phyloP scores from a whole-genome alignment of 1,140 invertebrate genomes.

The Propsilocerus akamusi region DNA sequence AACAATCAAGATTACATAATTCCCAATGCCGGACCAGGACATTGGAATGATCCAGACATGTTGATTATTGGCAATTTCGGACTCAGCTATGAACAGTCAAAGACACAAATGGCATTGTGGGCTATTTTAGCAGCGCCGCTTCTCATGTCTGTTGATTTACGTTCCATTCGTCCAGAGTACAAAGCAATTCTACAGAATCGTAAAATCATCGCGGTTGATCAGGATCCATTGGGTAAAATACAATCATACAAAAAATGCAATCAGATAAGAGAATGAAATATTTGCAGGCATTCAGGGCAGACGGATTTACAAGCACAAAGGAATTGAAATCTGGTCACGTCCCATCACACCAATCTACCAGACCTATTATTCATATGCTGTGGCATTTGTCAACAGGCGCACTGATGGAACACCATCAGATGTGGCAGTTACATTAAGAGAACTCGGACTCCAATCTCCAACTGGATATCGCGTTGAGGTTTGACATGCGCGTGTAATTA shows the following conservation, averaged over 20 bases:
- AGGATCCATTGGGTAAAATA: slow-evolving; percentile 47
- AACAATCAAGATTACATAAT: slow-evolving; percentile 52
- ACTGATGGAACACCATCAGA: slow-evolving; percentile 82
- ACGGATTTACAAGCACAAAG: slow-evolving; percentile 52
- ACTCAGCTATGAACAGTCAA: slow-evolving; percentile 61
- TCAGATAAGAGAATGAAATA: not conserved
- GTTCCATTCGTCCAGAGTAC: slow-evolving; percentile 46
- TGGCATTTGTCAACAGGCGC: slow-evolving; percentile 69
- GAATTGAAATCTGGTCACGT: slow-evolving; percentile 82
- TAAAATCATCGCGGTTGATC: slow-evolving; percentile 47
- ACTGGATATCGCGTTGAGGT: slow-evolving; percentile 73
- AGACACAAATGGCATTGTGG: slow-evolving; percentile 83
- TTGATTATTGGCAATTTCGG: slow-evolving; percentile 77
- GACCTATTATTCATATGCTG: slow-evolving; percentile 70
- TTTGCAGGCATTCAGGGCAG: slow-evolving; percentile 26
- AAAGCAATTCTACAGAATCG: slow-evolving; percentile 57
- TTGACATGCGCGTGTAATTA: slow-evolving; percentile 11
- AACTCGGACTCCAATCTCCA: slow-evolving; percentile 57
- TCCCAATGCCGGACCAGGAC: slow-evolving; percentile 57
- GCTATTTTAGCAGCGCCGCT: slow-evolving; percentile 72
- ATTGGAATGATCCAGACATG: slow-evolving; percentile 90
- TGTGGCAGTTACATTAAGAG: slow-evolving; percentile 66
- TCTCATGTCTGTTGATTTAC: slow-evolving; percentile 73
- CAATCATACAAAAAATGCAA: not conserved
- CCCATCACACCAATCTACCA: slow-evolving; percentile 64